A percentile compares a stretch with the other conserved stretches of the same genome.
phyloP scores from a whole-genome alignment of 2,113 vertebrate genomes.

The Dasyprocta punctata region DNA sequence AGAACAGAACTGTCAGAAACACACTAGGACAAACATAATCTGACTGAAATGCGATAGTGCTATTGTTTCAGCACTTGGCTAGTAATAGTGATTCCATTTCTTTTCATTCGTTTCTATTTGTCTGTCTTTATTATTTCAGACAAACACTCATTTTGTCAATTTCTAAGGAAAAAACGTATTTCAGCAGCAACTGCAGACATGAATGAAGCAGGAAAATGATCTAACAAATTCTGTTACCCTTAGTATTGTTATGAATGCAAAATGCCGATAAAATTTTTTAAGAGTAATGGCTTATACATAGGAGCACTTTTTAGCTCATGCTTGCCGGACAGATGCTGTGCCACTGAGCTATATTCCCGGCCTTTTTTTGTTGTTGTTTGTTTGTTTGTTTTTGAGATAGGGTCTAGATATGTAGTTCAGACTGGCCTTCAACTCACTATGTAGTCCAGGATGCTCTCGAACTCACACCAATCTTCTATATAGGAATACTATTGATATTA shows the following conservation, averaged over 20 bases:
- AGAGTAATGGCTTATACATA: background rate
- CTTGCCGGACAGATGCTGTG: too few relatives aligned
- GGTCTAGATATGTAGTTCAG: background rate
- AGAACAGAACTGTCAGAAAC: background rate
- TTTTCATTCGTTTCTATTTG: background rate
- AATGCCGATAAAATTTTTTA: background rate
- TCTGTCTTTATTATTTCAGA: slow-evolving; percentile 18
- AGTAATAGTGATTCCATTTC: background rate
- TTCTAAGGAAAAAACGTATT: background rate
- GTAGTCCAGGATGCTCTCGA: too few relatives aligned
- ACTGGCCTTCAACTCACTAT: background rate
- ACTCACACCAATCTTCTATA: background rate
- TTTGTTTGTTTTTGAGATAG: background rate
- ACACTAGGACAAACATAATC: background rate
- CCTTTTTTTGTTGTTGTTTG: too few relatives aligned
- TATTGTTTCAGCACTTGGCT: background rate
- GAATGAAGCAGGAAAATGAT: background rate
- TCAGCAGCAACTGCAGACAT: background rate
- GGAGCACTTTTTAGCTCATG: background rate
- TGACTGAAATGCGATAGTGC: background rate
- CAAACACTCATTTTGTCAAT: background rate
- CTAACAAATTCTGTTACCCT: background rate
- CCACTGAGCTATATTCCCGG: too few relatives aligned
- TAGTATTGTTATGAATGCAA: slow-evolving; percentile 12
- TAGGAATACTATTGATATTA: background rate